phyloP scores from a whole-genome alignment of 1,140 invertebrate species.

The Tachypleus tridentatus region DNA sequence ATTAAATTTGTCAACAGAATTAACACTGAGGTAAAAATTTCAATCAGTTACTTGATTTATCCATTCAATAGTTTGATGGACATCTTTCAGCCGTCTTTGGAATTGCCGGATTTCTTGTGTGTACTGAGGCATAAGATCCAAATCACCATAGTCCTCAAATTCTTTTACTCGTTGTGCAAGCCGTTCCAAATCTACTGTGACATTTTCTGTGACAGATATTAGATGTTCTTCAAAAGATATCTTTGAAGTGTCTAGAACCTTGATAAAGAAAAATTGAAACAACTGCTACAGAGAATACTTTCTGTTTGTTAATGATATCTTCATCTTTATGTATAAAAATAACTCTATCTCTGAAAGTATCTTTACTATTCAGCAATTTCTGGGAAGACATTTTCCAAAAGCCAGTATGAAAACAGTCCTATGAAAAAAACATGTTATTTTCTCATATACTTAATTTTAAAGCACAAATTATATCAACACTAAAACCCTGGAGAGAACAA shows the following conservation, averaged over 20 bases:
- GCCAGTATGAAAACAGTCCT: too few species aligned
- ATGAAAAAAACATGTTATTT: too few species aligned
- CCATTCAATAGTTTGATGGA: conserved; percentile 59
- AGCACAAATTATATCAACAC: too few species aligned
- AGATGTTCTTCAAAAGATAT: background rate
- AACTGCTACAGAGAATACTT: too few species aligned
- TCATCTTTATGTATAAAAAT: too few species aligned
- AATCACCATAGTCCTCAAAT: conserved; percentile 30
- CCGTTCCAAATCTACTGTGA: background rate
- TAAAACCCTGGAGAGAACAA: too few species aligned
- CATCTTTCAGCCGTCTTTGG: conserved; percentile 55
- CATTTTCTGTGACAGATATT: background rate
- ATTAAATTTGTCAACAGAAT: background rate
- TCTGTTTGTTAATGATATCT: too few species aligned
- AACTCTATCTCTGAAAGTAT: too few species aligned
- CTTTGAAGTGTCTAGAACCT: background rate
- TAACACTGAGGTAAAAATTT: too few species aligned
- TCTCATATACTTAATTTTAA: too few species aligned
- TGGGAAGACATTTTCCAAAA: too few species aligned
- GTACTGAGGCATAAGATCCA: conserved; percentile 39
- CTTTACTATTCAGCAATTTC: too few species aligned
- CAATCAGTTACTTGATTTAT: conserved; percentile 49
- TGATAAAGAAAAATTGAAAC: background rate
- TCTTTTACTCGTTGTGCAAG: background rate
- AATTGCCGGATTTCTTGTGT: conserved; percentile 52